Conservation (phyloP, 2,888 invertebrate species). For the Xiphydria camelus region DNA sequence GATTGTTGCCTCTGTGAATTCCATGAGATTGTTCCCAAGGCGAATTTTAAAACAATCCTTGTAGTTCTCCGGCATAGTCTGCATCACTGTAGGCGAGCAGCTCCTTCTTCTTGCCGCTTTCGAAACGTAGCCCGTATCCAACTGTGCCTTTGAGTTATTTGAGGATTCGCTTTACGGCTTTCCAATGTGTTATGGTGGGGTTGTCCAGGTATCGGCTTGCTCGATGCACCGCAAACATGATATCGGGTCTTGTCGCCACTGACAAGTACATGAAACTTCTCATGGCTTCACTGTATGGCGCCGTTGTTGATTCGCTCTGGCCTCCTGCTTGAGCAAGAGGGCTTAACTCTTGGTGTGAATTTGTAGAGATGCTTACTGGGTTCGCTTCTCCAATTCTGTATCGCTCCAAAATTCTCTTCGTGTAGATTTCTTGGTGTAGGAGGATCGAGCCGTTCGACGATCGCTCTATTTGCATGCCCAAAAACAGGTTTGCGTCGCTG, state of each 20-base stretch:
- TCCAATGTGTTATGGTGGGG: slow-evolving; percentile 12
- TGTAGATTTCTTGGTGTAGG: slow-evolving; percentile 16
- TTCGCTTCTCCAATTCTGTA: slow-evolving; percentile 26
- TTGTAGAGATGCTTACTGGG: slow-evolving; percentile 25
- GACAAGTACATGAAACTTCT: slow-evolving; percentile 19
- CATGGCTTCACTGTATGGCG: slow-evolving; percentile 17
- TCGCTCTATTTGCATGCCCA: slow-evolving; percentile 28
- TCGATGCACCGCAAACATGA: slow-evolving; percentile 12
- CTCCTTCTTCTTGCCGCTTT: slow-evolving; percentile 2
- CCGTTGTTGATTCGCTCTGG: slow-evolving; percentile 1
- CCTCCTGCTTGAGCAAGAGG: neutral
- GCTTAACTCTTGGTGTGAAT: slow-evolving; percentile 11
- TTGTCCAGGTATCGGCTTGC: slow-evolving; percentile 12
- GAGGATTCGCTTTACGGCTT: slow-evolving; percentile 15
- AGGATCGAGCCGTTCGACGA: slow-evolving; percentile 17
- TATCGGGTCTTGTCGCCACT: slow-evolving; percentile 10
- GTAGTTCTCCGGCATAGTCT: slow-evolving; percentile 16
- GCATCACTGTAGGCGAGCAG: slow-evolving; percentile 15
- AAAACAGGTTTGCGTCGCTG: slow-evolving; percentile 14
- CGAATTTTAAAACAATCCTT: slow-evolving; percentile 12
- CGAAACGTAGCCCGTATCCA: slow-evolving; percentile 7
- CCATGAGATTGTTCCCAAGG: slow-evolving; percentile 10
- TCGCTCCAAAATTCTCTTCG: slow-evolving; percentile 12
- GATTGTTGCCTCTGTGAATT: slow-evolving; percentile 9
- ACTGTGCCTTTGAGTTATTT: slow-evolving; percentile 14